phyloP scores from a whole-genome alignment of 2,113 vertebrate genomes.

The Protobothrops flavoviridis region DNA sequence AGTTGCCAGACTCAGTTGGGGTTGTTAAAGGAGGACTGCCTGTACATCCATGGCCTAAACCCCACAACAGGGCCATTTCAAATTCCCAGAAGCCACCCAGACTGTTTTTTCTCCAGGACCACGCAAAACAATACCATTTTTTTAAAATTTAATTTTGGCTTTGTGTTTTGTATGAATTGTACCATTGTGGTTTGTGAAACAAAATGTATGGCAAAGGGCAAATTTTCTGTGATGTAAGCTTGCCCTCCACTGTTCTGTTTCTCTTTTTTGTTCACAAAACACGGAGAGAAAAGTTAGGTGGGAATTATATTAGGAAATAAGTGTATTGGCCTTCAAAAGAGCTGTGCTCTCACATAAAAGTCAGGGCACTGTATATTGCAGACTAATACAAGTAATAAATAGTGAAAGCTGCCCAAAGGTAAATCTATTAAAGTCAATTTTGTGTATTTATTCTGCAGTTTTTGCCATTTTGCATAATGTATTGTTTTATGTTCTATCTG shows the following conservation, averaged over 20 bases:
- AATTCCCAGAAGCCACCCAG: neutral
- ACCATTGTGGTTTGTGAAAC: neutral
- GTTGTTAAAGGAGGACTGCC: neutral
- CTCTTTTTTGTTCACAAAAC: neutral
- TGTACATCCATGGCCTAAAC: neutral
- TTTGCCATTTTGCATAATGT: neutral
- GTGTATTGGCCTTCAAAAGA: neutral
- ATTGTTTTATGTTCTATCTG: neutral
- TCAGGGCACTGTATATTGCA: neutral
- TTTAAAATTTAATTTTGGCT: neutral
- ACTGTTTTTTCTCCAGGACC: neutral
- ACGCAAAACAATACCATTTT: neutral
- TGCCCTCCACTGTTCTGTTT: neutral
- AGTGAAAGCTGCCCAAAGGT: neutral
- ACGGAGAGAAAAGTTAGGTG: neutral
- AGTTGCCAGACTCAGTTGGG: neutral
- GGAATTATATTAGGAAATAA: neutral
- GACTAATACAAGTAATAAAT: neutral
- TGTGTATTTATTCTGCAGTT: neutral
- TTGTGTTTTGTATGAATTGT: neutral
- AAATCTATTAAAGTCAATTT: neutral
- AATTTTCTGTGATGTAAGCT: neutral
- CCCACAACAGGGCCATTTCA: neutral
- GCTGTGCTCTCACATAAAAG: neutral
- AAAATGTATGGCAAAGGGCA: neutral